A percentile compares a stretch with the other conserved stretches of the same genome.
Evolutionary conservation across 2,797 vertebrate species (phyloP).

Genomic region (Lutjanus campechanus): DNA sequence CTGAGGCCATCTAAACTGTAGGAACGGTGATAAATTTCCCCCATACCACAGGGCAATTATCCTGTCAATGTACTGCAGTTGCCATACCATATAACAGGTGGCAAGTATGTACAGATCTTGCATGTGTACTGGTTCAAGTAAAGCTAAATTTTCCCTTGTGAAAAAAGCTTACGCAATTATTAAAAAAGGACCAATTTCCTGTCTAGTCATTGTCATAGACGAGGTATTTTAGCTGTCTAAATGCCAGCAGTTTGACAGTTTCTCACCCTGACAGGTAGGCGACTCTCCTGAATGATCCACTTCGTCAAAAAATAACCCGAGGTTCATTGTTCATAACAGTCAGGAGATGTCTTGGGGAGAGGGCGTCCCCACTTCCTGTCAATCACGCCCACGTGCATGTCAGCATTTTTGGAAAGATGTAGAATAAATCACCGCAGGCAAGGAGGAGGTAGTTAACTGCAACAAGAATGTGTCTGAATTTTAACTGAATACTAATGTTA

Average conservation of each 20-base stretch:
- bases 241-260: slow-evolving; percentile 11
- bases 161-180: not conserved
- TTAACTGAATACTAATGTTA: not conserved
- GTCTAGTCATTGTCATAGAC: not conserved
- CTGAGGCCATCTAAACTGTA: slow-evolving; percentile 14
- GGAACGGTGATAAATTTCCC: slow-evolving; percentile 2
- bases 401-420: slow-evolving; percentile 29
- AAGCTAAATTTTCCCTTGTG: not conserved
- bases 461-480: slow-evolving; percentile 15
- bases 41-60: not conserved
- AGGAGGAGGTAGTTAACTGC: not conserved
- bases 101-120: not conserved
- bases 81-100: not conserved
- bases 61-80: not conserved
- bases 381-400: slow-evolving; percentile 34
- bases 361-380: slow-evolving; percentile 28
- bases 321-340: slow-evolving; percentile 33
- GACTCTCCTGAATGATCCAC: slow-evolving; percentile 16
- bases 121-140: not conserved
- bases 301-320: slow-evolving; percentile 35
- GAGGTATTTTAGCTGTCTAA: not conserved
- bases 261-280: slow-evolving; percentile 1
- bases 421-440: slow-evolving; percentile 21
- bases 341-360: slow-evolving; percentile 23
- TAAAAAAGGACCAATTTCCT: not conserved